Base-by-base conservation (phyloP, 2,888 invertebrate genomes). In the Eristalis pertinax region DNA sequence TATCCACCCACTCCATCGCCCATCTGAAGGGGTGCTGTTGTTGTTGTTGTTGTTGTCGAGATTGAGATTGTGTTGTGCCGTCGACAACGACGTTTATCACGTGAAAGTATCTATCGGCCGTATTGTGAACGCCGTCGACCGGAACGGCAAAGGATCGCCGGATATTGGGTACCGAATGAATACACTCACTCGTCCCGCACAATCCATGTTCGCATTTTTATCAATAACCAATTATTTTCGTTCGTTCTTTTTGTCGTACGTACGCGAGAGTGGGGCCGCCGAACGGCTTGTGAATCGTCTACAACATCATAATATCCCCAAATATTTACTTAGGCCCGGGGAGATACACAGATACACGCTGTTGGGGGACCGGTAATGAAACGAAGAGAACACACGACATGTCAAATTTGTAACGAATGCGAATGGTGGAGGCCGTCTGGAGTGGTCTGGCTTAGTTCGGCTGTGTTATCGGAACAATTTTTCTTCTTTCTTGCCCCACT, bases 191-290 rank as follows among this genome's bases (percentile, higher is more conserved):
- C 64, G 63, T 67, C 50, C 29, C 43, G 32, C 69, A 74, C 69
- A 75, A 82, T 82, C 70, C 77, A 83, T 87, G 83, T 68, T 83
- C 72, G 72, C 72, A 83, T 79, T 87, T 87, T 87, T 87, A 83
- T 87, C 86, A 87, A 87, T 87, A 87, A 83, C 83, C 86, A 87
- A 87, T 87, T 87, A 87, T 87, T 83, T 80, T 84, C 43, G 7
- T n/a, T 26, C 26, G 1, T 69, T 84, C 63, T 74, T 84, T 65
- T 75, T 69, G 60, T 50, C 56, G 50, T 70, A 62, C 32, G 4
- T 50, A 26, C 69, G 35, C 22, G 43, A 22, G 26, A 32, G 67
- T 56, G 41, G 11, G 24, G 26, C 22, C 41, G 62, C 8, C 32
- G 32, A 32, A 4, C 32, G 10, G 7, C 8, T 11, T 65, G 58